These are phyloP conservation scores for Rhizomys pruinosus DNA, from an alignment of 2,113 vertebrate species.

Conservation along the genomic window DNA sequence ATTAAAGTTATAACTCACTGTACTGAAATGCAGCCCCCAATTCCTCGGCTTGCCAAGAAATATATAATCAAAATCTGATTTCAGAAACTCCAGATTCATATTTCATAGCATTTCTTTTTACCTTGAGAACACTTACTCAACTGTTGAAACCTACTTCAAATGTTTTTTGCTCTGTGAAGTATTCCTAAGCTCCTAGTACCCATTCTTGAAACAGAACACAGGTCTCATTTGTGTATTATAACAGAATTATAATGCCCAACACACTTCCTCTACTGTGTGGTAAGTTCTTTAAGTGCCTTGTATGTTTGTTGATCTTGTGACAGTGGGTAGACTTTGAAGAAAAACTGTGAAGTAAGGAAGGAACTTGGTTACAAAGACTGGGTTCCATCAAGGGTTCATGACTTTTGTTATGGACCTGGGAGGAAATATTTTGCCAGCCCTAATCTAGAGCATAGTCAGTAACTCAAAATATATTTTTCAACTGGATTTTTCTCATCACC, in stretches of 20 bases:
- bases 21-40: background rate
- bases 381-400: background rate
- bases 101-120: constrained; percentile 48
- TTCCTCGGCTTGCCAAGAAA: constrained; percentile 49
- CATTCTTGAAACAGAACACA: constrained; percentile 27
- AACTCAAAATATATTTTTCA: constrained; percentile 30
- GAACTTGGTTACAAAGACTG: background rate
- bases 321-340: background rate
- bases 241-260: background rate
- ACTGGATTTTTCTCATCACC: background rate
- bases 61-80: constrained; percentile 25
- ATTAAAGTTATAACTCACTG: constrained; percentile 5
- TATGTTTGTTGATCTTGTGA: background rate
- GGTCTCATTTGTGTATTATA: background rate
- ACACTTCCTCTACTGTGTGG: background rate
- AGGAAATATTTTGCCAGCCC: constrained; percentile 41
- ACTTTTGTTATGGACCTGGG: constrained; percentile 23
- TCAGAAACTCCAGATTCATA: background rate
- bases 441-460: background rate
- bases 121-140: background rate
- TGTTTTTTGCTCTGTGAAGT: constrained; percentile 11
- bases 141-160: background rate
- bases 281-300: constrained; percentile 32
- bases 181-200: background rate
- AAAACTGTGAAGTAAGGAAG: background rate